Percentiles rank a stretch among this genome's conserved stretches.
Conservation (phyloP, 1,140 invertebrate species). For the Aphis craccivora region DNA sequence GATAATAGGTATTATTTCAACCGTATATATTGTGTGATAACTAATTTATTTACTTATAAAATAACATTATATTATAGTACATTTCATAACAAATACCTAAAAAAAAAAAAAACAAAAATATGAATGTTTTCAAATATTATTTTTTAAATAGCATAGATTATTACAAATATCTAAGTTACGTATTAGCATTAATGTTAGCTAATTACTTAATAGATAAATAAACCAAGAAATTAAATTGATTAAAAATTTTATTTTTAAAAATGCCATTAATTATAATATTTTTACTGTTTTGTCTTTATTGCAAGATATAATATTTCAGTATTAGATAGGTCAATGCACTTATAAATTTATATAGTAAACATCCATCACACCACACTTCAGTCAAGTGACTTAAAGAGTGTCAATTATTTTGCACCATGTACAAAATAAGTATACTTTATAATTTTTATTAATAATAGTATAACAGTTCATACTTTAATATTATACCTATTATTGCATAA, state of each 20-base stretch:
- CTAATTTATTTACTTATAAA: too few relatives aligned
- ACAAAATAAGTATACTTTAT: neutral
- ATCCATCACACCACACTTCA: neutral
- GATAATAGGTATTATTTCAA: too few relatives aligned
- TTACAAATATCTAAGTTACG: neutral
- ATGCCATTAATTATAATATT: neutral
- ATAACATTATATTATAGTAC: neutral
- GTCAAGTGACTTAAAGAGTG: neutral
- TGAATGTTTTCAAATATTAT: neutral
- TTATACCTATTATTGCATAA: neutral
- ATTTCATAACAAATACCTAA: neutral
- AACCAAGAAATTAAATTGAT: neutral
- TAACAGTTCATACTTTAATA: neutral
- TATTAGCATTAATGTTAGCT: neutral
- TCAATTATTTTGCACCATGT: neutral
- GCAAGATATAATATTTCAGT: neutral
- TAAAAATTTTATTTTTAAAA: neutral
- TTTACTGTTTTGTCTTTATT: neutral
- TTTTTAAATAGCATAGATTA: neutral
- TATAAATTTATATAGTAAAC: neutral
- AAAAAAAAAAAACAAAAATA: too few relatives aligned
- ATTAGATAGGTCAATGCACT: neutral
- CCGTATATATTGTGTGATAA: too few relatives aligned
- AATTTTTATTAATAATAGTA: neutral
- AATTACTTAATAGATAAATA: neutral